These are phyloP conservation scores for Amniataba percoides DNA, from an alignment of 2,797 vertebrate species.

Conservation along the genomic window DNA sequence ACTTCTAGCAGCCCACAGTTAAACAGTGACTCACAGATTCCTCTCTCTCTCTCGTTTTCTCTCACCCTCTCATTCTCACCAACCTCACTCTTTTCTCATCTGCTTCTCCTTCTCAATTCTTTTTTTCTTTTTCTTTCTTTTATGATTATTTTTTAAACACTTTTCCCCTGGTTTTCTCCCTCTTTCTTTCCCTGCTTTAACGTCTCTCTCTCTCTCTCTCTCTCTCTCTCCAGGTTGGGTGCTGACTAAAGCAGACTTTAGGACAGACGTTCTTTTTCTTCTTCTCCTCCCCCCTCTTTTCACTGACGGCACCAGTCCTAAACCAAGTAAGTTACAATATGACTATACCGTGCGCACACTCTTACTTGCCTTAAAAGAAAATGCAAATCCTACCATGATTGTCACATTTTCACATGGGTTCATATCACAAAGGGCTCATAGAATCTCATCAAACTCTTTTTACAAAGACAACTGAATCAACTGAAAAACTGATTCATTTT, in stretches of 20 bases:
- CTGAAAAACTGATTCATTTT: not conserved
- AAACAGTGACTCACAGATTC: conserved; percentile 90
- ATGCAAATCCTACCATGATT: not conserved
- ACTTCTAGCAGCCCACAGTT: conserved; percentile 86
- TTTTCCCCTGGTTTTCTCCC: conserved; percentile 27
- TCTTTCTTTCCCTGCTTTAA: conserved; percentile 27
- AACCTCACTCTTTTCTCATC: conserved; percentile 49
- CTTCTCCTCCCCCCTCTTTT: conserved; percentile 30
- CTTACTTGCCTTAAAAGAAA: not conserved
- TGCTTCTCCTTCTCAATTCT: conserved; percentile 31
- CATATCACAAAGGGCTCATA: not conserved
- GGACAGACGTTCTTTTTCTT: conserved; percentile 57
- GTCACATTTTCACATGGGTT: conserved; percentile 1
- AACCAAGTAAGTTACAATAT: conserved; percentile 62
- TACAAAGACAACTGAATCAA: not conserved
- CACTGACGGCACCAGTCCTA: conserved; percentile 23
- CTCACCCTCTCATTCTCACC: conserved; percentile 51
- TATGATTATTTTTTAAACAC: conserved; percentile 15
- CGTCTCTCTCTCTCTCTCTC: conserved; percentile 22
- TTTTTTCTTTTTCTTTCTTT: conserved; percentile 36
- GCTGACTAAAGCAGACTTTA: conserved; percentile 66
- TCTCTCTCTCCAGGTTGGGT: conserved; percentile 64
- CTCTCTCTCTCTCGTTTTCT: conserved; percentile 54
- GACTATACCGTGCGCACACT: conserved; percentile 10
- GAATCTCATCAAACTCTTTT: not conserved